Percentiles rank a stretch among this genome's conserved stretches.
These are phyloP conservation scores for Setophaga petechia DNA, from an alignment of 2,113 vertebrate genomes.

Conservation along the genomic window DNA sequence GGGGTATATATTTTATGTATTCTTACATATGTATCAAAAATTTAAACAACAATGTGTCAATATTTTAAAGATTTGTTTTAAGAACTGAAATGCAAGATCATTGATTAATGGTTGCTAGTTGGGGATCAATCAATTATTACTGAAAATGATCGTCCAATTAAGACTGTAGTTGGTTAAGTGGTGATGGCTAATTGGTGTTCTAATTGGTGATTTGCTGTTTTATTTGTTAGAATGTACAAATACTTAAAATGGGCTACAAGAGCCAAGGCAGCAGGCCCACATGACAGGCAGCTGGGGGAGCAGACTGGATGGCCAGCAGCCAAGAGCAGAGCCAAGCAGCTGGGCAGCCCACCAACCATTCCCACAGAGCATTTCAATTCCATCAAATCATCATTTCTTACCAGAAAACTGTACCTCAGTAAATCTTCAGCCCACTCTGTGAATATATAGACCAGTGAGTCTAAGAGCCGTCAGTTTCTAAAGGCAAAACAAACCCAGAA, in stretches of 20 bases:
- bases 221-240: constrained; percentile 46
- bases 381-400: constrained; percentile 22
- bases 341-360: constrained; percentile 65
- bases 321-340: constrained; percentile 57
- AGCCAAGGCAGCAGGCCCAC: constrained; percentile 49
- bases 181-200: constrained; percentile 39
- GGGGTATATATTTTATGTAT: neutral
- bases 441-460: neutral
- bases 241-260: constrained; percentile 20
- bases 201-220: constrained; percentile 57
- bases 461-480: neutral
- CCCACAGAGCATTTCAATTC: constrained; percentile 21
- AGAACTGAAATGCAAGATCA: neutral
- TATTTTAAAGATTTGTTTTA: neutral
- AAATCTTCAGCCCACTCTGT: neutral
- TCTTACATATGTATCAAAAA: neutral
- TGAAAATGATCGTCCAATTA: constrained; percentile 46
- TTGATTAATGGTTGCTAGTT: neutral
- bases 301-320: constrained; percentile 55
- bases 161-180: neutral
- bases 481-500: neutral
- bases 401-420: neutral
- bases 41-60: neutral
- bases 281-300: constrained; percentile 56
- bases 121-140: constrained; percentile 35